Conservation (phyloP, 1,140 invertebrate genomes). For the Drosophila tsacasi region DNA sequence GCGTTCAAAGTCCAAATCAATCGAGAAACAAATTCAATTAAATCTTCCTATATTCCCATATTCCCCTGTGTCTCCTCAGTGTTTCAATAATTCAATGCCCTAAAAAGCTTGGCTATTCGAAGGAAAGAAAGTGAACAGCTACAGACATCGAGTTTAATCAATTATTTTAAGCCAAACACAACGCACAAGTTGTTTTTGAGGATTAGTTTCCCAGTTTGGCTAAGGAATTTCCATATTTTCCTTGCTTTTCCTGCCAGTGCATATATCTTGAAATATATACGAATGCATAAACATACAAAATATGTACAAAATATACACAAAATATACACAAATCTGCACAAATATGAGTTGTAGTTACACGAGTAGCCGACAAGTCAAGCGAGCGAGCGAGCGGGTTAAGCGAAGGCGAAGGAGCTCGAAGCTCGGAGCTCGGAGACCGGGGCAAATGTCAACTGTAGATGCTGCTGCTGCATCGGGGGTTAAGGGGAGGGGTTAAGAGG, state of each 20-base stretch:
- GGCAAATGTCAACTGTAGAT: constrained; percentile 48
- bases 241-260: constrained; percentile 13
- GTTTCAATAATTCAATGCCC: constrained; percentile 14
- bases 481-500: constrained; percentile 8
- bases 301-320: constrained; percentile 19
- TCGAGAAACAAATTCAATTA: constrained; percentile 17
- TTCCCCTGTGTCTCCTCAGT: constrained; percentile 4
- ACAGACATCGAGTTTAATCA: constrained; percentile 4
- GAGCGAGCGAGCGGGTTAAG: constrained; percentile 3
- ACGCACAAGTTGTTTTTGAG: constrained; percentile 6
- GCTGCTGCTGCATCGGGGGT: constrained; percentile 22
- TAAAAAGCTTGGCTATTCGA: background rate
- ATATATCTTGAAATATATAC: background rate
- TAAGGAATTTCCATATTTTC: constrained; percentile 9
- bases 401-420: constrained; percentile 4
- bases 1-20: constrained; percentile 4
- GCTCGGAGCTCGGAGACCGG: constrained; percentile 2
- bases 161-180: constrained; percentile 9
- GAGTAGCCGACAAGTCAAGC: constrained; percentile 34
- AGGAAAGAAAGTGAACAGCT: background rate
- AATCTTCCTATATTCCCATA: background rate
- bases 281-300: constrained; percentile 1
- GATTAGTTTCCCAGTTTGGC: constrained; percentile 7
- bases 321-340: constrained; percentile 24
- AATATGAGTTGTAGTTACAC: constrained; percentile 51